These are phyloP conservation scores for Noctua janthe DNA, from an alignment of 2,888 invertebrate species.

Conservation along the genomic window DNA sequence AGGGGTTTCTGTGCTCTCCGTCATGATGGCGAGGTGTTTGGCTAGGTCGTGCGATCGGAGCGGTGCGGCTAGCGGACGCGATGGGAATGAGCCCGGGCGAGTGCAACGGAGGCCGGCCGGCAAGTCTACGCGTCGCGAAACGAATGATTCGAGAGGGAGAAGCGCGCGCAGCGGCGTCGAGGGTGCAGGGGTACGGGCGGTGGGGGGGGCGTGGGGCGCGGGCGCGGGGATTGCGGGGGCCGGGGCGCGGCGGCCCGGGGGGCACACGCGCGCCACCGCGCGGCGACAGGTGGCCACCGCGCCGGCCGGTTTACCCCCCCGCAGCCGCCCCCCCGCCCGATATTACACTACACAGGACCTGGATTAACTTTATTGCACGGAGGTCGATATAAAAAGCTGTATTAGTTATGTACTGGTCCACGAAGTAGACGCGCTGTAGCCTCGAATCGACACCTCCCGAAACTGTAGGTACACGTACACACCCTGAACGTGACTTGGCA, in stretches of 20 bases:
- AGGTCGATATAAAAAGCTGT: slow-evolving; percentile 81
- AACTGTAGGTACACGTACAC: slow-evolving; percentile 72
- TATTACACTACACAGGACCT: slow-evolving; percentile 85
- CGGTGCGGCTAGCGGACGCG: slow-evolving; percentile 83
- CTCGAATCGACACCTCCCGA: slow-evolving; percentile 70
- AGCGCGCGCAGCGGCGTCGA: slow-evolving; percentile 81
- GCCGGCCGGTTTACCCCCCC: slow-evolving; percentile 80
- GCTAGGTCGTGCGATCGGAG: slow-evolving; percentile 75
- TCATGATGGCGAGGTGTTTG: slow-evolving; percentile 79
- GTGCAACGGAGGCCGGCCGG: slow-evolving; percentile 84
- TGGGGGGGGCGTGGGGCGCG: slow-evolving; percentile 48
- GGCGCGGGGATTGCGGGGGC: slow-evolving; percentile 46
- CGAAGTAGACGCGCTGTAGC: slow-evolving; percentile 65
- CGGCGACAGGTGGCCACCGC: slow-evolving; percentile 83
- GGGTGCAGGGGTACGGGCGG: slow-evolving; percentile 67
- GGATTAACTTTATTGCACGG: slow-evolving; percentile 86
- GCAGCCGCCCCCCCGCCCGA: slow-evolving; percentile 74
- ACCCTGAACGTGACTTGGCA: slow-evolving; percentile 85
- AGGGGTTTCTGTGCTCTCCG: slow-evolving; percentile 89
- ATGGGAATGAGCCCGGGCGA: slow-evolving; percentile 83
- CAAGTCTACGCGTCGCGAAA: slow-evolving; percentile 88
- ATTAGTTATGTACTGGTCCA: slow-evolving; percentile 71
- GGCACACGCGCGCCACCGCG: slow-evolving; percentile 75
- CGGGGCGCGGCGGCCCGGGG: slow-evolving; percentile 56
- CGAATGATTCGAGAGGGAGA: slow-evolving; percentile 87